Base-by-base conservation (phyloP, 2,797 vertebrate species). In the Trichosurus vulpecula region DNA sequence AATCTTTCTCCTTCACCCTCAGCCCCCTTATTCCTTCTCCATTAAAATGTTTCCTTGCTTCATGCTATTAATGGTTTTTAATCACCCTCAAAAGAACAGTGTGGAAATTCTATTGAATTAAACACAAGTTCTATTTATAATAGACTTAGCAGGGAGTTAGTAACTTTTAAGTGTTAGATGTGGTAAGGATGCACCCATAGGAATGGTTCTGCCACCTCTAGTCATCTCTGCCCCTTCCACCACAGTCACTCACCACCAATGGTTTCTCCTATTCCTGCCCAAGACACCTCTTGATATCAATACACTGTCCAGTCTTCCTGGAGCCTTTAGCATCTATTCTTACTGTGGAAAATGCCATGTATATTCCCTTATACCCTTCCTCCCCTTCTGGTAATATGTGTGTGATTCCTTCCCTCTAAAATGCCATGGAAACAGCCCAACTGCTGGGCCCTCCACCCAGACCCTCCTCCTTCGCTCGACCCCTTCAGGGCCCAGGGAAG, bases 11-110 rank as follows among this genome's bases (percentile, higher is more conserved):
- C 0, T 3, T 92, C 10, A 10, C 53, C 90, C 19, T 31, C 55
- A 52, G 66, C 13, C 54, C 54, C 51, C 31, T n/a, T 0, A 4
- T 16, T 41, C 31, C 41, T 61, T 14, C 51, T 52, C 57, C 2
- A 0, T 1, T 31, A 87, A 31, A 25, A 2, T 0, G 25, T 90
- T 57, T 93, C 91, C 94, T n/a, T 91, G 66, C 25, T 87, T 90
- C 55, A 52, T 1, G 52, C 52, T 90, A 93, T 31, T 31, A 52
- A 90, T 87, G 35, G 35, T 25, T 74, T 89, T 41, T 55, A 54
- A 54, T 54, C 66, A 91, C 91, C 90, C 81, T 90, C 41, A 91
- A 95, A 94, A 97, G 57, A 66, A 94, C 25, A 92, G 29, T 92
- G 94, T 25, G 92, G 56, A 95, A 61, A 54, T 90, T 94, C 35